These are phyloP conservation scores for Equus przewalskii DNA, from an alignment of 2,113 vertebrate species.

Conservation along the genomic window DNA sequence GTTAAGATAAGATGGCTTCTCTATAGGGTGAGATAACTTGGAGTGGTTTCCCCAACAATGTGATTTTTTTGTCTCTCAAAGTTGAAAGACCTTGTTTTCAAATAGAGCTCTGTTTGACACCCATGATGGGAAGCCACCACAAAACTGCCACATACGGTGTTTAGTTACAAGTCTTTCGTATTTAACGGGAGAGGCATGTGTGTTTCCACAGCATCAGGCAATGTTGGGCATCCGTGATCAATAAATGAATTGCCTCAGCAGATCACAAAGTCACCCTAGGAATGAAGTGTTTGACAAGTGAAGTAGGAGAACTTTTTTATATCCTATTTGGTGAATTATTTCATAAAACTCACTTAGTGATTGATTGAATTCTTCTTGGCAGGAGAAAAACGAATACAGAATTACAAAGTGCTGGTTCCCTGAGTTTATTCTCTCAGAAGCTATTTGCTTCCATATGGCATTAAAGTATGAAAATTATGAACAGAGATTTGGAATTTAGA, in stretches of 20 bases:
- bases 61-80: slow-evolving; percentile 17
- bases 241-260: neutral
- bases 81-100: neutral
- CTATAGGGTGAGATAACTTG: neutral
- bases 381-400: slow-evolving; percentile 1
- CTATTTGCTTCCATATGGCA: neutral
- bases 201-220: neutral
- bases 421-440: neutral
- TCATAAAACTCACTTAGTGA: slow-evolving; percentile 22
- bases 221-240: neutral
- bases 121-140: neutral
- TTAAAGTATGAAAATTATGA: slow-evolving; percentile 11
- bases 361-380: neutral
- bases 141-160: neutral
- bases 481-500: neutral
- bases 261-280: neutral
- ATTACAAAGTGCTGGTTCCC: neutral
- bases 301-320: neutral
- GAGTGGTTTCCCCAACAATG: neutral
- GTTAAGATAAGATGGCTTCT: neutral
- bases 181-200: neutral
- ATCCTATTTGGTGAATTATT: slow-evolving; percentile 21
- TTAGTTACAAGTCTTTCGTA: neutral
- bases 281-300: neutral
- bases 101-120: neutral